phyloP scores from a whole-genome alignment of 2,113 vertebrate genomes.

The Marmota flaviventris region DNA sequence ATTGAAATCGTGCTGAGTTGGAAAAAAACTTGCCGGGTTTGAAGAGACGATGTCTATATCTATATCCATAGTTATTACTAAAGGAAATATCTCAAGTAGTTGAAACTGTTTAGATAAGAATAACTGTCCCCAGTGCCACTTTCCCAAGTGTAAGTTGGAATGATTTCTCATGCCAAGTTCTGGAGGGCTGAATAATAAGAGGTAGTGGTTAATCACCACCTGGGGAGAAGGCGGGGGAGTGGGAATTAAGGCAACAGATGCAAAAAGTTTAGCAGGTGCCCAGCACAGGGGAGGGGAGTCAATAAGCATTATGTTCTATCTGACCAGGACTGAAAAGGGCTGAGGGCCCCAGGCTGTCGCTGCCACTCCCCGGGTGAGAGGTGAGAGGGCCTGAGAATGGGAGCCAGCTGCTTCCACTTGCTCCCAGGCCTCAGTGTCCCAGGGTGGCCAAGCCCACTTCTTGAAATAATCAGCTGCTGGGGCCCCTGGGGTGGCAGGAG shows the following conservation, averaged over 20 bases:
- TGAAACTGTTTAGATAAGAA: background rate
- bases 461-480: slow-evolving; percentile 64
- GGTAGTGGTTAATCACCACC: background rate
- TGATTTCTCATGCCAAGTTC: background rate
- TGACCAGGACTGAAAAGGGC: background rate
- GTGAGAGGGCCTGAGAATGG: slow-evolving; percentile 70
- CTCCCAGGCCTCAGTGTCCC: background rate
- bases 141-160: background rate
- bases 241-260: background rate
- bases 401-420: slow-evolving; percentile 64
- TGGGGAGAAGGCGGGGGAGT: background rate
- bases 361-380: background rate
- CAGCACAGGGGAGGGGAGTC: background rate
- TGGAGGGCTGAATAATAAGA: background rate
- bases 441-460: slow-evolving; percentile 4
- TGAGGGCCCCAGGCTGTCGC: background rate
- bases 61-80: background rate
- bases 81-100: background rate
- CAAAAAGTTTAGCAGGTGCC: slow-evolving; percentile 20
- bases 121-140: background rate
- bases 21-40: background rate
- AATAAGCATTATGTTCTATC: background rate
- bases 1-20: background rate
- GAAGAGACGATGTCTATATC: background rate
- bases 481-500: background rate